These are phyloP conservation scores for Pseudochaenichthys georgianus DNA, from an alignment of 2,797 vertebrate genomes.

Conservation along the genomic window DNA sequence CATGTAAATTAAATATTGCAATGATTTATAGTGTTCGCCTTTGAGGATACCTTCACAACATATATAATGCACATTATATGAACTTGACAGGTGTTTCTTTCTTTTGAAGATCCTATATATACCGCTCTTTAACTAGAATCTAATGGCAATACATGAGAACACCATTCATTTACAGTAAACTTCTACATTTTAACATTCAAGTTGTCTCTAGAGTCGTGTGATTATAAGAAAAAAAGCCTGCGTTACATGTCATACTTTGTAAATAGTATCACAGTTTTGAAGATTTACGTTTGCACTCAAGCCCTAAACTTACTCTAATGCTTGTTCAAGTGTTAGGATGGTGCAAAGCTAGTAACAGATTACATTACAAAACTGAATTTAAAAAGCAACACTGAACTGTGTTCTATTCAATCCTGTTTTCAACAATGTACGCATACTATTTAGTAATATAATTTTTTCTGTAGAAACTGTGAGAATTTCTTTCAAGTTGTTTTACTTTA, in stretches of 20 bases:
- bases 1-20: too few relatives aligned
- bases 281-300: not conserved
- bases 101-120: not conserved
- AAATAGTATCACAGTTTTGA: not conserved
- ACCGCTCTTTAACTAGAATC: not conserved
- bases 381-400: not conserved
- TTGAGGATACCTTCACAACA: not conserved
- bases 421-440: not conserved
- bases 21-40: too few relatives aligned
- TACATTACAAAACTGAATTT: constrained; percentile 4
- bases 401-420: constrained; percentile 14
- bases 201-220: not conserved
- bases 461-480: constrained; percentile 6
- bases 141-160: not conserved
- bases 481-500: constrained; percentile 2
- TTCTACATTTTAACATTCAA: constrained; percentile 2
- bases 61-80: not conserved
- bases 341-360: not conserved
- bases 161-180: not conserved
- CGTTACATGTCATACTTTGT: not conserved
- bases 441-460: constrained; percentile 12
- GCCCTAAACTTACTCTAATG: constrained; percentile 1
- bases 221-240: accelerated
- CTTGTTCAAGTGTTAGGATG: constrained; percentile 1
- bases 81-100: not conserved